A percentile compares a stretch with the other conserved stretches of the same genome.
Evolutionary conservation across 64 coral and sea anemone genomes (phyloP).

Genomic region (Stichodactyla helianthus): DNA sequence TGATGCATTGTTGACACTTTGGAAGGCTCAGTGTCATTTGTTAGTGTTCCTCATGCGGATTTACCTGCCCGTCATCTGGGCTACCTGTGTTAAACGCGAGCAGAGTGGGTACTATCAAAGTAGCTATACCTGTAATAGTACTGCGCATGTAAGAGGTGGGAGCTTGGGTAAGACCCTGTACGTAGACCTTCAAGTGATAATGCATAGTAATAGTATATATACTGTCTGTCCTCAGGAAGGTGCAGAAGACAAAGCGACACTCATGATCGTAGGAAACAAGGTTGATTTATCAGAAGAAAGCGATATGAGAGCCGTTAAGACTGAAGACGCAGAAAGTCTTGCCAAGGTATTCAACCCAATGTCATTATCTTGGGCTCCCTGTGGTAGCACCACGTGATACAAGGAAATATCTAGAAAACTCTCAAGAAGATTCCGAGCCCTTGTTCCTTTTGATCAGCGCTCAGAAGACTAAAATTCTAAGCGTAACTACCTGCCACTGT

Average conservation of each 20-base stretch:
- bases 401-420: not conserved
- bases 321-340: slow-evolving; percentile 62
- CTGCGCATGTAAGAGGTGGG: not conserved
- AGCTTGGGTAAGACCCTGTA: not conserved
- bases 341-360: slow-evolving; percentile 23
- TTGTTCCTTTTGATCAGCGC: too few species aligned
- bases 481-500: too few species aligned
- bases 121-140: too few species aligned
- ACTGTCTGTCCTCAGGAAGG: slow-evolving; percentile 56
- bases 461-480: too few species aligned
- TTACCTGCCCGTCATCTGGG: too few species aligned
- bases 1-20: too few species aligned
- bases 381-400: not conserved
- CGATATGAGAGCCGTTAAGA: slow-evolving; percentile 54
- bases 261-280: slow-evolving; percentile 96
- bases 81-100: too few species aligned
- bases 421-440: too few species aligned
- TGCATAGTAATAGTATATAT: not conserved
- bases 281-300: slow-evolving; percentile 70
- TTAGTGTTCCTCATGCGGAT: too few species aligned
- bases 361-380: not conserved
- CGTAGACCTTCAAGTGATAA: not conserved
- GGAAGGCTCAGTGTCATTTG: too few species aligned
- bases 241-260: slow-evolving; percentile 62
- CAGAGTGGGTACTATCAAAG: too few species aligned